phyloP scores from a whole-genome alignment of 2,797 vertebrate species.

The Trichosurus vulpecula region DNA sequence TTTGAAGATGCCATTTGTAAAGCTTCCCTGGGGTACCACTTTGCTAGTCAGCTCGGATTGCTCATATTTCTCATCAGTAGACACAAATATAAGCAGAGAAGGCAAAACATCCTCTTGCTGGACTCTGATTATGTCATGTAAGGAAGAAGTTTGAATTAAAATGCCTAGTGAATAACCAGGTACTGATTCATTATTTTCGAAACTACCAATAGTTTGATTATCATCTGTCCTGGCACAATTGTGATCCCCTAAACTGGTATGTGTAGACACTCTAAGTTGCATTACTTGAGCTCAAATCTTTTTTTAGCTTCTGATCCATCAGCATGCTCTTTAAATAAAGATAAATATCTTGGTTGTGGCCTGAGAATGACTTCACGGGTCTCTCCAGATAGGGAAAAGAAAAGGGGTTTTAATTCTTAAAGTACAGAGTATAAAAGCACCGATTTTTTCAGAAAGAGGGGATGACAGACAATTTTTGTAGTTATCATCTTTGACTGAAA shows the following conservation, averaged over 20 bases:
- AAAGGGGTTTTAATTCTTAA: not conserved
- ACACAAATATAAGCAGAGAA: not conserved
- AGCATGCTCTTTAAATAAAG: not conserved
- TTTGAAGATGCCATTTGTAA: not conserved
- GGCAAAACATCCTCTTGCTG: not conserved
- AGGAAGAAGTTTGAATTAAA: not conserved
- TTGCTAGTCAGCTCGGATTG: not conserved
- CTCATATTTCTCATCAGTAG: not conserved
- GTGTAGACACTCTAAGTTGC: not conserved
- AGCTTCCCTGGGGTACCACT: not conserved
- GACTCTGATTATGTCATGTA: not conserved
- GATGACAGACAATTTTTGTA: not conserved
- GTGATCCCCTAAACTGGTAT: not conserved
- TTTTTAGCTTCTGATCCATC: slow-evolving; percentile 19
- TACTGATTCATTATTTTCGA: slow-evolving; percentile 38
- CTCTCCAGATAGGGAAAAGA: slow-evolving; percentile 37
- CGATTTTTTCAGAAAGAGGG: not conserved
- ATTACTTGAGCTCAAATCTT: not conserved
- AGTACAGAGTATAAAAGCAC: not conserved
- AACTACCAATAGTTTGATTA: not conserved
- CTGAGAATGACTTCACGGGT: slow-evolving; percentile 23
- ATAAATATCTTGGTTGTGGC: slow-evolving; percentile 16
- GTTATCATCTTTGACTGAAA: not conserved
- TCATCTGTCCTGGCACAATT: not conserved
- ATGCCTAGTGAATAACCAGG: not conserved